Conservation (phyloP, 2,113 vertebrate genomes). For the Neofelis nebulosa region DNA sequence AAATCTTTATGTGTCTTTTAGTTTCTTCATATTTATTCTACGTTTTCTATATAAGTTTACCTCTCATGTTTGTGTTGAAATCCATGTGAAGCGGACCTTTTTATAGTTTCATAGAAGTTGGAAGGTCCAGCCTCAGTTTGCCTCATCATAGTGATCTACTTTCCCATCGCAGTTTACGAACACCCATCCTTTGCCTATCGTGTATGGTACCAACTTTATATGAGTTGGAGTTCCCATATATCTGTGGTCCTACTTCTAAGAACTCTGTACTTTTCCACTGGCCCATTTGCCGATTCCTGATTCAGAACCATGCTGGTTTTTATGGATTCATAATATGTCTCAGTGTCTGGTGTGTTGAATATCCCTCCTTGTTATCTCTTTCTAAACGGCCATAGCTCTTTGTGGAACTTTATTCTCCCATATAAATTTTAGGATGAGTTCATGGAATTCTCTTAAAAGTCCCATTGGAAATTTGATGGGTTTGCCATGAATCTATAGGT, state of each 20-base stretch:
- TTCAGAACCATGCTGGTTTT: background rate
- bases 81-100: background rate
- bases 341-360: background rate
- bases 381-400: background rate
- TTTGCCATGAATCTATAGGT: background rate
- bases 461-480: background rate
- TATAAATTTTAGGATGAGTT: background rate
- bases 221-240: background rate
- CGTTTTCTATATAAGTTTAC: background rate
- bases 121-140: background rate
- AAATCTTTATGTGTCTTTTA: background rate
- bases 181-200: background rate
- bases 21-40: background rate
- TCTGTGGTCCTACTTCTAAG: background rate
- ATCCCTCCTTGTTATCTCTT: background rate
- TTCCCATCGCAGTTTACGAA: background rate
- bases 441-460: background rate
- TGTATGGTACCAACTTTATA: background rate
- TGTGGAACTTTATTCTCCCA: background rate
- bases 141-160: background rate
- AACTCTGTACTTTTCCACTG: background rate
- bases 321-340: background rate
- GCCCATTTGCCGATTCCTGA: background rate
- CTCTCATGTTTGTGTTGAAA: background rate
- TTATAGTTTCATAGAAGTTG: background rate